Percentiles rank a stretch among this genome's conserved stretches.
Conservation (phyloP, 2,888 invertebrate genomes). For the Amiota mariae region DNA sequence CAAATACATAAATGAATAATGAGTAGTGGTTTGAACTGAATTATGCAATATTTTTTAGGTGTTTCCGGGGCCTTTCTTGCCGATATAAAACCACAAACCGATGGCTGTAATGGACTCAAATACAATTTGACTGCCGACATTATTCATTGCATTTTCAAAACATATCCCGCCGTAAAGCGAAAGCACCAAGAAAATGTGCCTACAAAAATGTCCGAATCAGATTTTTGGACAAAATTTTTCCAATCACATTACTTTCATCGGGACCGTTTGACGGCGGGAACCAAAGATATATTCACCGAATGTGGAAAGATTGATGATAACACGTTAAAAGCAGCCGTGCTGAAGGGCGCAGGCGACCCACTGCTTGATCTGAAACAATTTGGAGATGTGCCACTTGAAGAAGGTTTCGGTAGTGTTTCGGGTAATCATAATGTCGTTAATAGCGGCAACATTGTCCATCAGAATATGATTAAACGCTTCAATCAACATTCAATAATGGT, state of each 20-base stretch:
- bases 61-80: constrained; percentile 87
- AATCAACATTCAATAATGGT: constrained; percentile 99
- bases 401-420: constrained; percentile 77
- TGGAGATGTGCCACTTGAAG: constrained; percentile 80
- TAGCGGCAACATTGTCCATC: constrained; percentile 83
- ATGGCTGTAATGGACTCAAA: constrained; percentile 96
- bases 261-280: constrained; percentile 90
- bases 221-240: constrained; percentile 99
- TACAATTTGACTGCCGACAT: constrained; percentile 98
- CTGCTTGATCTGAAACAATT: constrained; percentile 89
- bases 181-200: constrained; percentile 98
- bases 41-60: constrained; percentile 72
- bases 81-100: constrained; percentile 96
- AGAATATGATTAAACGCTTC: constrained; percentile 94
- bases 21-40: neutral
- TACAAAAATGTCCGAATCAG: constrained; percentile 92
- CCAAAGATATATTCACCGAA: constrained; percentile 97
- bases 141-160: constrained; percentile 98
- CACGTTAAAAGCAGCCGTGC: constrained; percentile 83
- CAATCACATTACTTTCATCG: constrained; percentile 99
- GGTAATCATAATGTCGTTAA: constrained; percentile 69
- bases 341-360: constrained; percentile 85
- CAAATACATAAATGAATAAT: neutral
- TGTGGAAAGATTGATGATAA: constrained; percentile 97
- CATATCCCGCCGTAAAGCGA: constrained; percentile 97